phyloP scores from a whole-genome alignment of 2,888 invertebrate genomes.

The Stratiomys singularior region DNA sequence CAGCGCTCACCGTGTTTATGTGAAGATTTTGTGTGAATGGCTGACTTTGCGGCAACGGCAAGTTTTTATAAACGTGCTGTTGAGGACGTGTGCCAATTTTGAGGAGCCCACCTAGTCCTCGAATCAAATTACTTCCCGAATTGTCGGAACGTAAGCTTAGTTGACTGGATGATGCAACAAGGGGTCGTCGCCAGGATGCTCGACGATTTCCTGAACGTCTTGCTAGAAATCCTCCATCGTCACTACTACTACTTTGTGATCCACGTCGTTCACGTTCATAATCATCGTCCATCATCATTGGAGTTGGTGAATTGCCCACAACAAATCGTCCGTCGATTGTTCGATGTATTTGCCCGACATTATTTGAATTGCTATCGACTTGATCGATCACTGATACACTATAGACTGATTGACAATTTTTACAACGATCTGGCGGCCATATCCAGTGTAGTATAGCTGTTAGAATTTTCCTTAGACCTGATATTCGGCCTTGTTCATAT shows the following conservation, averaged over 20 bases:
- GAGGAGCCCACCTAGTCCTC: slow-evolving; percentile 61
- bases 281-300: slow-evolving; percentile 54
- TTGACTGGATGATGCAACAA: slow-evolving; percentile 75
- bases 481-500: slow-evolving; percentile 95
- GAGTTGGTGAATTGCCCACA: slow-evolving; percentile 63
- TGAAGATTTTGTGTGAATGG: slow-evolving; percentile 61
- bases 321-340: slow-evolving; percentile 81
- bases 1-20: slow-evolving; percentile 63
- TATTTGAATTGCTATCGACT: slow-evolving; percentile 64
- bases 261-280: slow-evolving; percentile 68
- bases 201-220: slow-evolving; percentile 68
- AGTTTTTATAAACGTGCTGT: slow-evolving; percentile 61
- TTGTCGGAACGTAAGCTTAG: slow-evolving; percentile 75
- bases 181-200: slow-evolving; percentile 73
- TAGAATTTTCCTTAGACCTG: slow-evolving; percentile 82
- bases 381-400: slow-evolving; percentile 63
- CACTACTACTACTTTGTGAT: slow-evolving; percentile 73
- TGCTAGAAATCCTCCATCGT: slow-evolving; percentile 87
- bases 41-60: slow-evolving; percentile 58
- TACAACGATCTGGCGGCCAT: slow-evolving; percentile 79
- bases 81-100: slow-evolving; percentile 61
- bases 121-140: slow-evolving; percentile 70
- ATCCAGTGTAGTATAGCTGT: slow-evolving; percentile 78
- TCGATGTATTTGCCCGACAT: slow-evolving; percentile 75
- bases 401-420: slow-evolving; percentile 67